A percentile compares a stretch with the other conserved stretches of the same genome.
Conservation (phyloP, 2,113 vertebrate species). For the Gorsachius goisagi region DNA sequence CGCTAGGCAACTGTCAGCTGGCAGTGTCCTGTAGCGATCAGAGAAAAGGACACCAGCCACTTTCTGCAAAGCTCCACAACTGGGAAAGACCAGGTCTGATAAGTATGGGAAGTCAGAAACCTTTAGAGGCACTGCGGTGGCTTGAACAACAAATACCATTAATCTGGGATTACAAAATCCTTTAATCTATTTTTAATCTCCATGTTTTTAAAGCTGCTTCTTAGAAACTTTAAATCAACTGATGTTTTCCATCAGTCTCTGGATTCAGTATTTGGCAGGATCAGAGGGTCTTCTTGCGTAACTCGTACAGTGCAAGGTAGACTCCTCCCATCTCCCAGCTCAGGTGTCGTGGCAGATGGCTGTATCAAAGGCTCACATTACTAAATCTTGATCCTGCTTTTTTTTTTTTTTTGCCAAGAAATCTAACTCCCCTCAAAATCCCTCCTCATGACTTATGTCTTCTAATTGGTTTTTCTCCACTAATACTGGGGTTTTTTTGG, state of each 20-base stretch:
- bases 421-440: background rate
- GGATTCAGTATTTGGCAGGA: background rate
- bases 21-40: background rate
- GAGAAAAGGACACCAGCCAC: background rate
- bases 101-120: background rate
- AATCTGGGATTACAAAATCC: background rate
- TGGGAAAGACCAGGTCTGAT: background rate
- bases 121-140: background rate
- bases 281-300: background rate
- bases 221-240: background rate
- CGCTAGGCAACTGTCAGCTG: background rate
- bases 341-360: background rate
- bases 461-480: background rate
- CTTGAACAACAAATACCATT: background rate
- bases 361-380: background rate
- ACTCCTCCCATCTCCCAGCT: background rate
- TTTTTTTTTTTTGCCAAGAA: background rate
- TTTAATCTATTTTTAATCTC: slow-evolving; percentile 13
- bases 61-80: background rate
- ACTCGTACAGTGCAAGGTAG: accelerated
- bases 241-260: background rate
- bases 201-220: background rate
- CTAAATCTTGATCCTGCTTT: background rate
- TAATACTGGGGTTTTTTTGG: background rate
- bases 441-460: background rate